Base-by-base conservation (phyloP, 1,140 invertebrate genomes). In the Dinoponera quadriceps region DNA sequence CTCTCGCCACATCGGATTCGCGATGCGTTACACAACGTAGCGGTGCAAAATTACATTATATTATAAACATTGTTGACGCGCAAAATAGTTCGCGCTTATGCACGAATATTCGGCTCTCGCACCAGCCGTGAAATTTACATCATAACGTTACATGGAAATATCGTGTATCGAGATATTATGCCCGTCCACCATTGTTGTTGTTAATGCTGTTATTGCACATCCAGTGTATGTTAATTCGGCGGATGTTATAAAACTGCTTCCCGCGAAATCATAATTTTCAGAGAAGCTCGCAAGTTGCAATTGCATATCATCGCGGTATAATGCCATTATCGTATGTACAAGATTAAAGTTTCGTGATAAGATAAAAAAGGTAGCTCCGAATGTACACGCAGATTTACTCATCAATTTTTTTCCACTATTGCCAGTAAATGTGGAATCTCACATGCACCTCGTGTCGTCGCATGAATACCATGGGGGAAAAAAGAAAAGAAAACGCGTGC, bases 51-150 rank as follows among this genome's bases (percentile, higher is more conserved):
- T 80, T 69, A 44, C 38, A 80, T 80, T 57, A 25, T 51, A 69
- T 80, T 80, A 71, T 80, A 75, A 75, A 80, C 22, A 80, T 80
- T 57, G 62, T 55, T 38, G n/a, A n/a, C n/a, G 49, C 63, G 5
- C 65, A 16, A 75, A 63, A 80, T 57, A 57, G 33, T 71, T 69
- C 13, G 33, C 54, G 25, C 5, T 18, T 68, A 14, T 16, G 63
- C 3, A 22, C 13, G n/a, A 27, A 74, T 27, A 60, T 68, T 68
- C 74, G 13, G 5, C 5, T 25, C 29, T 5, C 20, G n/a, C 18
- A 49, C 22, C 22, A 29, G 16, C 20, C 25, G 33, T 69, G 65
- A 71, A 57, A 71, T 71, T 57, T 51, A 57, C 27, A n/a, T 69
- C 69, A 57, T 51, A 44, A 44, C 55, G 51, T 78, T 69, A 69